Conservation (phyloP, 2,888 invertebrate genomes). For the Hemithea aestivaria region DNA sequence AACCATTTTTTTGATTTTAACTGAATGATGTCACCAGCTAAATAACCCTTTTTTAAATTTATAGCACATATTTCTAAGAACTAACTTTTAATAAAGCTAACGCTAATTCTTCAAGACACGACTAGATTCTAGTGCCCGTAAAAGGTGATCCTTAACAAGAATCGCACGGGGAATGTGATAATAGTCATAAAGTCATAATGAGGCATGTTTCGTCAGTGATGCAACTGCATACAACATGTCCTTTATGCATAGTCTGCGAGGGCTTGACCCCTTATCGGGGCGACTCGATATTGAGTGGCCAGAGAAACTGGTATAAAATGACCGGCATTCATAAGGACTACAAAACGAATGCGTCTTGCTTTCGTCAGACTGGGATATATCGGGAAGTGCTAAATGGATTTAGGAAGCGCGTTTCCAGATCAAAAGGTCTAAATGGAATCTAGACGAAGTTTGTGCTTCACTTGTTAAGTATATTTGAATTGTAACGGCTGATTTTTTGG, state of each 20-base stretch:
- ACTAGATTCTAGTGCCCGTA: neutral
- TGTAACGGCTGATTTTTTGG: too few relatives aligned
- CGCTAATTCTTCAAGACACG: too few relatives aligned
- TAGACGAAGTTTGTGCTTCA: too few relatives aligned
- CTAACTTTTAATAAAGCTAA: too few relatives aligned
- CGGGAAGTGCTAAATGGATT: slow-evolving; percentile 11
- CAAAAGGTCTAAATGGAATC: slow-evolving; percentile 7
- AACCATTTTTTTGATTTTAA: too few relatives aligned
- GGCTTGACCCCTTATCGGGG: slow-evolving; percentile 65
- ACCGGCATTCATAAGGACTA: slow-evolving; percentile 38
- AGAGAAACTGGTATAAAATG: slow-evolving; percentile 45
- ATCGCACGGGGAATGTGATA: slow-evolving; percentile 14
- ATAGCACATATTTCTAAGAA: too few relatives aligned
- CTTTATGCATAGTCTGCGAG: slow-evolving; percentile 58
- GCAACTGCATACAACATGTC: slow-evolving; percentile 44
- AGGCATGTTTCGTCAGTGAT: slow-evolving; percentile 15
- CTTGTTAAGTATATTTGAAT: too few relatives aligned
- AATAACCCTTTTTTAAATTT: too few relatives aligned
- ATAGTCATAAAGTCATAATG: slow-evolving; percentile 20
- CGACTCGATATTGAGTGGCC: slow-evolving; percentile 45
- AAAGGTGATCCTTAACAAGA: slow-evolving; percentile 7
- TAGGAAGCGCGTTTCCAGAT: slow-evolving; percentile 15
- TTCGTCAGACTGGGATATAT: slow-evolving; percentile 23
- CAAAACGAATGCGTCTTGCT: slow-evolving; percentile 22
- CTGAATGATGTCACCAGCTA: too few relatives aligned